Evolutionary conservation across 1,140 invertebrate species (phyloP).

Genomic region (Drosophila grimshawi): DNA sequence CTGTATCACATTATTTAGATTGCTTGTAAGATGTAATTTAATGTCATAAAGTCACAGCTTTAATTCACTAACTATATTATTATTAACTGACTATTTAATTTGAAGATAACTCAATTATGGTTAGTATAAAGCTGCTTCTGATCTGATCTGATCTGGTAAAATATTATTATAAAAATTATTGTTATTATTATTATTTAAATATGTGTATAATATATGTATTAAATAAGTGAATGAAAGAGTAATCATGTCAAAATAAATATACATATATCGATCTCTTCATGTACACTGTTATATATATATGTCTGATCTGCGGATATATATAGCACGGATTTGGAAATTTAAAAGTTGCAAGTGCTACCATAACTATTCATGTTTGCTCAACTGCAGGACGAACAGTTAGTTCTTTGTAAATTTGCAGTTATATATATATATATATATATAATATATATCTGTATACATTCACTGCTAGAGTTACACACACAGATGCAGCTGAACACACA

Average conservation of each 20-base stretch:
- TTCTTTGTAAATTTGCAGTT: conserved; percentile 23
- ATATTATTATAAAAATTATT: too few relatives aligned
- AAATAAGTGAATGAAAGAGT: too few relatives aligned
- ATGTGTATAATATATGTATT: too few relatives aligned
- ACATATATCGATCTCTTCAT: neutral
- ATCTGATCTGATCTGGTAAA: too few relatives aligned
- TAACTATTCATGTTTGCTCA: conserved; percentile 26
- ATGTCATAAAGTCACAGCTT: too few relatives aligned
- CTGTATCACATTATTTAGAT: too few relatives aligned
- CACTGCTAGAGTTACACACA: neutral
- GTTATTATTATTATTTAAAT: too few relatives aligned
- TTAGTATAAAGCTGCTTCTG: too few relatives aligned
- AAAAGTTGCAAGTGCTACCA: conserved; percentile 14
- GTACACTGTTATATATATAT: neutral
- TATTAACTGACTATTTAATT: too few relatives aligned
- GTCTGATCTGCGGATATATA: neutral
- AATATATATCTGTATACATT: conserved; percentile 16
- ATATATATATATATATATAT: conserved; percentile 14
- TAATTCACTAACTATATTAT: too few relatives aligned
- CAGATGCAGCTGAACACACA: conserved; percentile 10
- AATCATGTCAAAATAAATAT: neutral
- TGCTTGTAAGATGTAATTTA: too few relatives aligned
- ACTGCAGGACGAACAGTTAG: conserved; percentile 13
- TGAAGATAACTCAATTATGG: too few relatives aligned
- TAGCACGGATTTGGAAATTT: conserved; percentile 11